These are phyloP conservation scores for Spodoptera frugiperda DNA, from an alignment of 1,140 invertebrate genomes.

Conservation along the genomic window DNA sequence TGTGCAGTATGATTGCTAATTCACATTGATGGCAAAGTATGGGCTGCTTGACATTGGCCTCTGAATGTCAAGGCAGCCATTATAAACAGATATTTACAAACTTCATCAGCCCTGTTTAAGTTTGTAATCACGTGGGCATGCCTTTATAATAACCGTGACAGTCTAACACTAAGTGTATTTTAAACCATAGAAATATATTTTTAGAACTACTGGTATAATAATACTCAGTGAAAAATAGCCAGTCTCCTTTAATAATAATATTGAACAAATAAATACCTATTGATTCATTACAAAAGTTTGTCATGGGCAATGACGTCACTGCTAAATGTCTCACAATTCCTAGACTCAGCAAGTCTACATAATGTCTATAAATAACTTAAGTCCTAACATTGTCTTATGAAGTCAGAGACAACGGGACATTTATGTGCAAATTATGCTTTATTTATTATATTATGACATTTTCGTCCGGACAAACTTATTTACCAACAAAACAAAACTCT, in stretches of 20 bases:
- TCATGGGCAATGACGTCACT: slow-evolving; percentile 9
- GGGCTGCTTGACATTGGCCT: too few species aligned
- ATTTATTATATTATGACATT: slow-evolving; percentile 35
- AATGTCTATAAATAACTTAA: slow-evolving; percentile 2
- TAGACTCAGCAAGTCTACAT: slow-evolving; percentile 10
- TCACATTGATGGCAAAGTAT: too few species aligned
- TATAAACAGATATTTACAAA: too few species aligned
- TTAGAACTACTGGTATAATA: background rate
- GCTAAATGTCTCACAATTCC: slow-evolving; percentile 11
- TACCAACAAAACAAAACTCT: slow-evolving; percentile 65
- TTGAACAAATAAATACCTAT: background rate
- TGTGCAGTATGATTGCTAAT: too few species aligned
- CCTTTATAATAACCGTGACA: too few species aligned
- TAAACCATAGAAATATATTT: background rate
- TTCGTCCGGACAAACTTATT: slow-evolving; percentile 57
- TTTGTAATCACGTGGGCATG: too few species aligned
- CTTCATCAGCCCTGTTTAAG: too few species aligned
- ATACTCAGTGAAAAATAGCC: background rate
- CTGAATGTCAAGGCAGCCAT: too few species aligned
- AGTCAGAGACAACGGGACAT: too few species aligned
- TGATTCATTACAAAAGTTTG: background rate
- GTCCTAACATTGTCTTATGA: background rate
- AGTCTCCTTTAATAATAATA: background rate
- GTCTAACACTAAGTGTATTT: too few species aligned
- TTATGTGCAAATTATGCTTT: slow-evolving; percentile 1